A percentile compares a stretch with the other conserved stretches of the same genome.
Conservation (phyloP, 53 echinoderm and acorn worm genomes). For the Luidia sarsii region DNA sequence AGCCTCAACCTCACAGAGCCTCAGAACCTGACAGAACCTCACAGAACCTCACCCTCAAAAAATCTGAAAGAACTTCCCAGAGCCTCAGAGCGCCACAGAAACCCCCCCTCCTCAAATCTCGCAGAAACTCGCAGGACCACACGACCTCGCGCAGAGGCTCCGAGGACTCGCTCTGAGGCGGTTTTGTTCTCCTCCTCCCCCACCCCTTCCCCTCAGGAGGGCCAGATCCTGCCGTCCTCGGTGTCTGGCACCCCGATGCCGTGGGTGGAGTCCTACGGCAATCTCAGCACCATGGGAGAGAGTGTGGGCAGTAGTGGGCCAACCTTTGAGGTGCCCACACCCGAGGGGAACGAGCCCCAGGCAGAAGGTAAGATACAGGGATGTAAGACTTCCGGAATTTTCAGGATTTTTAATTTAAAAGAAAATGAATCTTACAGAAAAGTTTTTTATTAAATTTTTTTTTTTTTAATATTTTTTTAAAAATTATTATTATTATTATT, state of each 20-base stretch:
- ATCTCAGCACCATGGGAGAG: conserved; percentile 82
- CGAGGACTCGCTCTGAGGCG: too few species aligned
- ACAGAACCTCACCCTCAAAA: too few species aligned
- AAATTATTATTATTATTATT: neutral
- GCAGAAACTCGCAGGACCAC: too few species aligned
- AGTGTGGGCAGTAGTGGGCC: conserved; percentile 50
- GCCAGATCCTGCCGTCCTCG: conserved; percentile 85
- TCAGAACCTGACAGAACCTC: too few species aligned
- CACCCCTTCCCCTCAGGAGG: conserved; percentile 75
- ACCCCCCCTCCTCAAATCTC: too few species aligned
- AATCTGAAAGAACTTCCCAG: too few species aligned
- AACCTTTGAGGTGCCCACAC: conserved; percentile 40
- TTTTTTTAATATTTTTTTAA: neutral
- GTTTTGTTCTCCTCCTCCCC: too few species aligned
- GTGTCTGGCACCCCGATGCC: conserved; percentile 96
- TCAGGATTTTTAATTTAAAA: neutral
- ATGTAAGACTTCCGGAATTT: too few species aligned
- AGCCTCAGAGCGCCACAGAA: too few species aligned
- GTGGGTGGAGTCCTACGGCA: conserved; percentile 96
- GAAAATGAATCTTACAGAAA: neutral
- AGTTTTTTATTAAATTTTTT: neutral
- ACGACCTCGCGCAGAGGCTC: too few species aligned
- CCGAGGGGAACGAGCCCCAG: neutral
- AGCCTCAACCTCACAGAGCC: too few species aligned
- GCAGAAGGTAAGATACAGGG: conserved; percentile 11